Evolutionary conservation across 2,888 invertebrate genomes (phyloP).

Genomic region (Epirrhoe alternata): DNA sequence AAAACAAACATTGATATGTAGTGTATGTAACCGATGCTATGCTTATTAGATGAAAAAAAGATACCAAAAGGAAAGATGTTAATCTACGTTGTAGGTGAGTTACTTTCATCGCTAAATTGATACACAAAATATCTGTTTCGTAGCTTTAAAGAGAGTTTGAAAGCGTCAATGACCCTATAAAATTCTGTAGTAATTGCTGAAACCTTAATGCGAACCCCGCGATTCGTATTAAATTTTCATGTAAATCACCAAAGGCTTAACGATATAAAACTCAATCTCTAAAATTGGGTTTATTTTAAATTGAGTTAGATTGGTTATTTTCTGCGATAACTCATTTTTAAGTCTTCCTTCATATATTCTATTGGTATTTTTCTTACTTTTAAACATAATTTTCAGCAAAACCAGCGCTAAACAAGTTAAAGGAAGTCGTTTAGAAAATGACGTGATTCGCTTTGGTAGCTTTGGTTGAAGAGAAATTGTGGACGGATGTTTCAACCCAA

Average conservation of each 20-base stretch:
- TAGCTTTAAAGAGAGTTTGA: not conserved
- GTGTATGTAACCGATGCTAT: not conserved
- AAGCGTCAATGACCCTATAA: not conserved
- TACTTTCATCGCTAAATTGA: not conserved
- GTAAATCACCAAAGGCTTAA: not conserved
- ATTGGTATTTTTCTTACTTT: too few species aligned
- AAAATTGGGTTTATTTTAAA: too few species aligned
- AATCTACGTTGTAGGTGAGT: not conserved
- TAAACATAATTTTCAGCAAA: not conserved
- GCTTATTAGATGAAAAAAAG: not conserved
- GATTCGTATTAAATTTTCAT: not conserved
- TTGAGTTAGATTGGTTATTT: too few species aligned
- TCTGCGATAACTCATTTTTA: too few species aligned
- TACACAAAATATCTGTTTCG: not conserved
- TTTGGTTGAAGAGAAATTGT: slow-evolving; percentile 20
- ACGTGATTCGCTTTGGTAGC: slow-evolving; percentile 14
- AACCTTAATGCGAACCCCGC: not conserved
- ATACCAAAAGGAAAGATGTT: too few species aligned
- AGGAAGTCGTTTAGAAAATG: slow-evolving; percentile 20
- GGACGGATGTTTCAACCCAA: slow-evolving; percentile 39
- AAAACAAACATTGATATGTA: not conserved
- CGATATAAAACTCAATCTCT: too few species aligned
- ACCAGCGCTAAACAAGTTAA: not conserved
- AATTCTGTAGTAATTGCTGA: not conserved
- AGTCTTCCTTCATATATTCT: not conserved